Evolutionary conservation across 2,113 vertebrate genomes (phyloP).

Genomic region (Pristiophorus japonicus): DNA sequence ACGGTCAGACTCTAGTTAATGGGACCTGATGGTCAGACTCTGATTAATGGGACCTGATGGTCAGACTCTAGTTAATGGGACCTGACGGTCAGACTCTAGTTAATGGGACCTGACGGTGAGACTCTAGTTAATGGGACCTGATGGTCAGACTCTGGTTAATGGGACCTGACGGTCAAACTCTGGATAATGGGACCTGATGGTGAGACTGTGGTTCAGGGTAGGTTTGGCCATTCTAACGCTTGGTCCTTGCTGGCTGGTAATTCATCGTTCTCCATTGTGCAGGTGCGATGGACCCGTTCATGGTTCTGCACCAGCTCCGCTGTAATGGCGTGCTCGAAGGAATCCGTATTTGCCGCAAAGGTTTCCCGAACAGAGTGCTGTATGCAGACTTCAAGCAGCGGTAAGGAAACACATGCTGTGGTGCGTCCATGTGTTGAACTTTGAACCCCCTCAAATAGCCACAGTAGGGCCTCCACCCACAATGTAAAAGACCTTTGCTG

Average conservation of each 20-base stretch:
- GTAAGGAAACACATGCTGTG: constrained; percentile 47
- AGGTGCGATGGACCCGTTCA: constrained; percentile 70
- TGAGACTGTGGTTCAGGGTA: not conserved
- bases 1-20: not conserved
- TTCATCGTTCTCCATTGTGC: not conserved
- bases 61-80: not conserved
- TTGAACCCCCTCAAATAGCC: not conserved
- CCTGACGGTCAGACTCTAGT: too few relatives aligned
- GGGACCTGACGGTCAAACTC: not conserved
- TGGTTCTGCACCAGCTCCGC: constrained; percentile 73
- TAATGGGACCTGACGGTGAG: not conserved
- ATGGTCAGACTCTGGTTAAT: not conserved
- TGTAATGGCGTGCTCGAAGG: constrained; percentile 76
- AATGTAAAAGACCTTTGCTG: not conserved
- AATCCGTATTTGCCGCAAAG: constrained; percentile 76
- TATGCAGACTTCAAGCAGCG: constrained; percentile 72
- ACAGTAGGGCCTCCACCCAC: not conserved
- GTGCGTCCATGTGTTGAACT: not conserved
- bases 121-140: not conserved
- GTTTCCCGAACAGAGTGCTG: constrained; percentile 71
- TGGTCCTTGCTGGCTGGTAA: not conserved
- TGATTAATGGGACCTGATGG: not conserved
- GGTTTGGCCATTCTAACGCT: not conserved
- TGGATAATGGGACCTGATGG: not conserved
- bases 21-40: not conserved